Conservation (phyloP, 2,888 invertebrate genomes). For the Spisula solida region DNA sequence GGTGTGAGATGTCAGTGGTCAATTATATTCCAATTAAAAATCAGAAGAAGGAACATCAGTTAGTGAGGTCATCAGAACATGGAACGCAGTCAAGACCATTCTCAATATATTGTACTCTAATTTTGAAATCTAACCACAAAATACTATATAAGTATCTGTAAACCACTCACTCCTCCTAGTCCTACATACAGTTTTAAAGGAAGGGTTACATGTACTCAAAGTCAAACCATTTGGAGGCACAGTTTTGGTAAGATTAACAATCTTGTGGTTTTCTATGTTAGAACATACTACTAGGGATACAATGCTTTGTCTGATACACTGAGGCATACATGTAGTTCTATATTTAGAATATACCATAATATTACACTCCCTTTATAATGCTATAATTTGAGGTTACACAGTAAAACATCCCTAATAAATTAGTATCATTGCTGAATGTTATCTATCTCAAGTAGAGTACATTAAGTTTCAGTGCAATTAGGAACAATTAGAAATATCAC, state of each 20-base stretch:
- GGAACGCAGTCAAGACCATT: no score
- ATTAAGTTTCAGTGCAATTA: no score
- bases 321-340: not conserved
- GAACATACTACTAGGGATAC: not conserved
- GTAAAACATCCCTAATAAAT: no score
- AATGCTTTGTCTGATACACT: not conserved
- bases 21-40: no score
- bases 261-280: conserved; percentile 2
- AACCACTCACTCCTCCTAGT: not conserved
- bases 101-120: not conserved
- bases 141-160: not conserved
- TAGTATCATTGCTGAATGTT: no score
- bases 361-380: not conserved
- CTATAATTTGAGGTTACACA: no score
- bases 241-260: not conserved
- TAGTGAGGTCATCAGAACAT: no score
- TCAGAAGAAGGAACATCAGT: no score
- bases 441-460: no score
- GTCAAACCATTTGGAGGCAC: not conserved
- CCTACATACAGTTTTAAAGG: not conserved
- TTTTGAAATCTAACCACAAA: not conserved
- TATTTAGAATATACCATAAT: not conserved
- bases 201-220: not conserved
- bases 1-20: no score
- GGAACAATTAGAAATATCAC: no score